These are phyloP conservation scores for Euclidia mi DNA, from an alignment of 2,888 invertebrate species.

Conservation along the genomic window DNA sequence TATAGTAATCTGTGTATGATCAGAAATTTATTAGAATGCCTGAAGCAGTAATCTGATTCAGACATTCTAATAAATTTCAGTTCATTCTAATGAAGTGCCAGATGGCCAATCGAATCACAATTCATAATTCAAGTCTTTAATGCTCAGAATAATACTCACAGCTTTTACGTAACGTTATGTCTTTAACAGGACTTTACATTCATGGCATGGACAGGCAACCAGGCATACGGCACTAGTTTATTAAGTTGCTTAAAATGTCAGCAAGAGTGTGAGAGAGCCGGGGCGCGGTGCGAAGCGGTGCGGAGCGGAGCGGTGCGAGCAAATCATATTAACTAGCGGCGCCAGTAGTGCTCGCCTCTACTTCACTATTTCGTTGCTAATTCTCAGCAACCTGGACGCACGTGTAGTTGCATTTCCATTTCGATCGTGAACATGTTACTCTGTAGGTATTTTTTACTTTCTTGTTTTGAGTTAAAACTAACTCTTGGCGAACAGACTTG, in stretches of 20 bases:
- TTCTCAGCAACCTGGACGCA: slow-evolving; percentile 53
- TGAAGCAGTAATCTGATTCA: no score
- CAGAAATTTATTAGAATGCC: no score
- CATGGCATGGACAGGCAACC: slow-evolving; percentile 59
- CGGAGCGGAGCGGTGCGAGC: slow-evolving; percentile 44
- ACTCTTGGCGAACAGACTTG: neutral
- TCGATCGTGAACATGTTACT: slow-evolving; percentile 28
- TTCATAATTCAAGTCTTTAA: no score
- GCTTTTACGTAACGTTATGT: no score
- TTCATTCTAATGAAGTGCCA: no score
- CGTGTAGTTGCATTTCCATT: slow-evolving; percentile 37
- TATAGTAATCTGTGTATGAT: no score
- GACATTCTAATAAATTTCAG: no score
- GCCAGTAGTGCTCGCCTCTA: slow-evolving; percentile 56
- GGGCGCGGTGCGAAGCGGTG: neutral
- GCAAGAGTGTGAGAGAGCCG: slow-evolving; percentile 56
- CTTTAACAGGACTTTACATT: slow-evolving; percentile 14
- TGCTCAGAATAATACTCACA: no score
- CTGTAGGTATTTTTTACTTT: slow-evolving; percentile 9
- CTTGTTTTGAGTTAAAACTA: slow-evolving; percentile 3
- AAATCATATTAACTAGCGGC: slow-evolving; percentile 78
- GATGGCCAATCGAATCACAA: no score
- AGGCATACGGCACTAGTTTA: slow-evolving; percentile 65
- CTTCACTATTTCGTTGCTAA: slow-evolving; percentile 64
- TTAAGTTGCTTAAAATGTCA: slow-evolving; percentile 78